These are phyloP conservation scores for Semotilus atromaculatus DNA, from an alignment of 2,797 vertebrate species.

Conservation along the genomic window DNA sequence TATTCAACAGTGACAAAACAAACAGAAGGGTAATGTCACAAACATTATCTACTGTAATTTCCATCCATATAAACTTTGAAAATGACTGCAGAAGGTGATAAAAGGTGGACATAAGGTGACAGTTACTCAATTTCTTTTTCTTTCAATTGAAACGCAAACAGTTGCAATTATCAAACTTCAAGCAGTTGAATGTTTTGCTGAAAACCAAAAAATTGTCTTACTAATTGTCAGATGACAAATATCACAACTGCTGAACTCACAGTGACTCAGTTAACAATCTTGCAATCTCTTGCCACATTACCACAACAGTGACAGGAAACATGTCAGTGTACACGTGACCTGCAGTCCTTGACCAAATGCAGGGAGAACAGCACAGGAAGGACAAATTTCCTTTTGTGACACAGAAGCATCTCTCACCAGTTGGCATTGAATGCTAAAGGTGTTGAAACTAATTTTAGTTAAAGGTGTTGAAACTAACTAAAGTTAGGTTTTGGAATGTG, in stretches of 20 bases:
- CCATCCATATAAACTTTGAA: neutral
- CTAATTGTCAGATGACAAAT: neutral
- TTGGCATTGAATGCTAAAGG: neutral
- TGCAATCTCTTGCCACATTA: neutral
- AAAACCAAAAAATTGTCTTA: neutral
- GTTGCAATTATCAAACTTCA: neutral
- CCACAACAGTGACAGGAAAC: constrained; percentile 16
- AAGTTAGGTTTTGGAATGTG: neutral
- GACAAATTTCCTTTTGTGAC: constrained; percentile 27
- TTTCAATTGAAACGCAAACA: neutral
- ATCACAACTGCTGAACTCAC: constrained; percentile 2
- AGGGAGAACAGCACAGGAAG: neutral
- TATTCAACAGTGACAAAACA: neutral
- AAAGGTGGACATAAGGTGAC: neutral
- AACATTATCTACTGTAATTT: neutral
- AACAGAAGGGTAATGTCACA: neutral
- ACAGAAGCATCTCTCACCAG: constrained; percentile 20
- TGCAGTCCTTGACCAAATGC: constrained; percentile 12
- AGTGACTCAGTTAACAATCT: constrained; percentile 28
- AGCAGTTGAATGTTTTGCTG: neutral
- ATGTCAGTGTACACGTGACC: neutral
- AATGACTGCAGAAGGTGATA: neutral
- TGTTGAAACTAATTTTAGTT: neutral
- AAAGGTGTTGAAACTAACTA: neutral
- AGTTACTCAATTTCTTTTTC: neutral